Conservation (phyloP, 1,140 invertebrate genomes). For the Drosophila azteca region DNA sequence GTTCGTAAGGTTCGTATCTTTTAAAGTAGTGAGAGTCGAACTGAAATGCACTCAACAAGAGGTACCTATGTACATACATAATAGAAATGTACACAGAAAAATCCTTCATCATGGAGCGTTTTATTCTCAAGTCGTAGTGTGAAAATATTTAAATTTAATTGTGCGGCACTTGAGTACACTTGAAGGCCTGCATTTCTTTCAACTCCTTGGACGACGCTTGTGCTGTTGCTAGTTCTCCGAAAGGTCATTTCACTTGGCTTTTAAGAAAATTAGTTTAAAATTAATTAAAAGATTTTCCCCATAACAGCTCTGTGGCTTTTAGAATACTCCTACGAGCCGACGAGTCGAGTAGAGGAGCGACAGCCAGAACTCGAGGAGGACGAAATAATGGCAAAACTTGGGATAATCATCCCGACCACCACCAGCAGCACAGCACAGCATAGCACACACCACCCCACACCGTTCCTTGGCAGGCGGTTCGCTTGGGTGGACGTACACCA, state of each 20-base stretch:
- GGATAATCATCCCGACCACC: conserved; percentile 43
- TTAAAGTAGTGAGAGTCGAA: too few relatives aligned
- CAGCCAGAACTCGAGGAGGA: conserved; percentile 4
- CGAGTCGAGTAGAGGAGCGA: conserved; percentile 15
- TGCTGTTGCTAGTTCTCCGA: conserved; percentile 4
- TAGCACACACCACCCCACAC: conserved; percentile 9
- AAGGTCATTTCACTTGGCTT: conserved; percentile 45
- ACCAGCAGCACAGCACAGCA: not conserved
- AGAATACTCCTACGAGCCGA: conserved; percentile 3
- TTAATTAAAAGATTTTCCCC: conserved; percentile 54
- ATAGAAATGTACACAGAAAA: too few relatives aligned
- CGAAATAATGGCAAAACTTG: conserved; percentile 47
- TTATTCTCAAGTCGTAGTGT: conserved; percentile 1
- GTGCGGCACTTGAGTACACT: conserved; percentile 7
- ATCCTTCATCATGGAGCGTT: not conserved
- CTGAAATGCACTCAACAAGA: too few relatives aligned
- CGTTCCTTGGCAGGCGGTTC: conserved; percentile 15
- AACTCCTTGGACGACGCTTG: conserved; percentile 6
- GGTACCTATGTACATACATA: too few relatives aligned
- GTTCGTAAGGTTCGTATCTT: not conserved
- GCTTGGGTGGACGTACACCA: conserved; percentile 7
- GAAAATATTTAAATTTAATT: conserved; percentile 38
- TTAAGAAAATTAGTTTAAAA: conserved; percentile 51
- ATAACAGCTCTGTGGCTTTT: conserved; percentile 39
- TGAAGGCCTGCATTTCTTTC: conserved; percentile 20